A percentile compares a stretch with the other conserved stretches of the same genome.
These are phyloP conservation scores for Diorhabda sublineata DNA, from an alignment of 1,140 invertebrate genomes.

Conservation along the genomic window DNA sequence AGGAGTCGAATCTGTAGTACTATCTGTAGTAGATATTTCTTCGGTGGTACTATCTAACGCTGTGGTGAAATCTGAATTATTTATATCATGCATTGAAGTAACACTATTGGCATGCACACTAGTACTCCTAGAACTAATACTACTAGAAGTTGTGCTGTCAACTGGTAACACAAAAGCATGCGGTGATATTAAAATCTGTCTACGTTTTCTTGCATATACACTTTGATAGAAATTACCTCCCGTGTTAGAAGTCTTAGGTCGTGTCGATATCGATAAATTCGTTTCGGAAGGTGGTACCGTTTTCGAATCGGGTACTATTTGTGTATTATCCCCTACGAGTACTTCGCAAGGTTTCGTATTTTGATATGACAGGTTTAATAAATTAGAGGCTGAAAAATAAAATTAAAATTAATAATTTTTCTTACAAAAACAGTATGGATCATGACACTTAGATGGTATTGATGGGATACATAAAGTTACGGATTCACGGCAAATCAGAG, in stretches of 20 bases:
- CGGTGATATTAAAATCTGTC: conserved; percentile 36
- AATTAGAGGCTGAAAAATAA: conserved; percentile 63
- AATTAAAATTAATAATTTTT: background rate
- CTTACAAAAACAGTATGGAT: too few relatives aligned
- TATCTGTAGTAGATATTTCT: background rate
- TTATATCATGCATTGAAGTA: conserved; percentile 24
- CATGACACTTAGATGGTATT: too few relatives aligned
- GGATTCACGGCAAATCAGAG: too few relatives aligned
- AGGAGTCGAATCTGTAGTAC: background rate
- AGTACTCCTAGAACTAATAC: conserved; percentile 4
- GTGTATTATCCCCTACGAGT: conserved; percentile 68
- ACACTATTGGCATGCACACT: conserved; percentile 37
- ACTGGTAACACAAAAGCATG: conserved; percentile 39
- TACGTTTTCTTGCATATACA: conserved; percentile 42
- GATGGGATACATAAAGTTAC: too few relatives aligned
- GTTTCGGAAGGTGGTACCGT: conserved; percentile 56
- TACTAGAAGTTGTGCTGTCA: conserved; percentile 26
- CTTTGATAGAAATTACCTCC: conserved; percentile 56
- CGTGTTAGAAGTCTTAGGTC: conserved; percentile 50
- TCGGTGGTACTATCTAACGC: conserved; percentile 6
- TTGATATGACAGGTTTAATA: conserved; percentile 77
- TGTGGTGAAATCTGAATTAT: conserved; percentile 17
- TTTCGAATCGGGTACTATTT: conserved; percentile 62
- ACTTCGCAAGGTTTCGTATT: conserved; percentile 75
- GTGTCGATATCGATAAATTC: conserved; percentile 57